phyloP scores from a whole-genome alignment of 2,797 vertebrate species.

The Chromis chromis region DNA sequence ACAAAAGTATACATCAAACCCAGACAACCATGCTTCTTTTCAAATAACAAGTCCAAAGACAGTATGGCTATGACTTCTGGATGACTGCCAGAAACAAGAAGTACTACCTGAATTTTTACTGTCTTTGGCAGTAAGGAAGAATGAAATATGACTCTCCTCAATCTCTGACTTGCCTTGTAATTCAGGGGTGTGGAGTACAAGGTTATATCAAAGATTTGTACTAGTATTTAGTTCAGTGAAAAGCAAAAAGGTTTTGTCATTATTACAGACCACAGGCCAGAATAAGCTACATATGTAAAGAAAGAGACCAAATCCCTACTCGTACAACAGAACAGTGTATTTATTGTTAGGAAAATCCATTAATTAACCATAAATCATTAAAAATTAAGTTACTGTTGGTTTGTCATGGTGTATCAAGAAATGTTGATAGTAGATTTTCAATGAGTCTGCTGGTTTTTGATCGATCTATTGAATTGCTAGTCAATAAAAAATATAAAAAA shows the following conservation, averaged over 20 bases:
- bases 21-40: background rate
- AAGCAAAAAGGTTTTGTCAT: background rate
- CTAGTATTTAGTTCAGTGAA: background rate
- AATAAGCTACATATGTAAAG: background rate
- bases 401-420: too few species aligned
- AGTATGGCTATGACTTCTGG: background rate
- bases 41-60: background rate
- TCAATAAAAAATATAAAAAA: background rate
- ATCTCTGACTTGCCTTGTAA: background rate
- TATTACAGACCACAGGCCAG: background rate
- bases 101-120: constrained; percentile 1
- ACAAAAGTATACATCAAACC: constrained; percentile 5
- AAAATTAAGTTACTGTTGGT: too few species aligned
- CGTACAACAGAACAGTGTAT: background rate
- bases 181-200: background rate
- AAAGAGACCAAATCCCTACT: background rate
- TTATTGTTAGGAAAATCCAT: background rate
- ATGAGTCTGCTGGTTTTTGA: background rate
- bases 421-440: too few species aligned
- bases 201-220: background rate
- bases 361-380: too few species aligned
- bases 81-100: background rate
- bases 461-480: background rate
- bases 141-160: constrained; percentile 5
- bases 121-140: background rate